Conservation (phyloP, 2,113 vertebrate genomes). For the Corythaixoides concolor region DNA sequence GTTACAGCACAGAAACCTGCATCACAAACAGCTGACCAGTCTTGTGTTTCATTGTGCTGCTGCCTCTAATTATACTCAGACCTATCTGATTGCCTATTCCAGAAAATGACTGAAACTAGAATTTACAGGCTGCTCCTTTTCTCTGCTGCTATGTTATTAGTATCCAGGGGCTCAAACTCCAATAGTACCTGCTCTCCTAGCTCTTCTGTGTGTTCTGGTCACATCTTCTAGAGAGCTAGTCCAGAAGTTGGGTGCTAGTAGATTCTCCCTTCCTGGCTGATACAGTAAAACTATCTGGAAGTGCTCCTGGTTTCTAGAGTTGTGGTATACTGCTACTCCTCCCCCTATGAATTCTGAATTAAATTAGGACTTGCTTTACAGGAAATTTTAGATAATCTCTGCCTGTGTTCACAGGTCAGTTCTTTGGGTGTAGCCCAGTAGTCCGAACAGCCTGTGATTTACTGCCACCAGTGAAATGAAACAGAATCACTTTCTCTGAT, state of each 20-base stretch:
- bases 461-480: constrained; percentile 35
- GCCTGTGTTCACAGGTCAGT: neutral
- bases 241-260: neutral
- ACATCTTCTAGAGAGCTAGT: neutral
- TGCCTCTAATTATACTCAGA: neutral
- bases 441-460: constrained; percentile 47
- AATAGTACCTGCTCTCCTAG: neutral
- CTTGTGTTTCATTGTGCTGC: neutral
- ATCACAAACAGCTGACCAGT: neutral
- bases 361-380: neutral
- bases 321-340: neutral
- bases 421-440: constrained; percentile 34
- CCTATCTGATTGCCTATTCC: neutral
- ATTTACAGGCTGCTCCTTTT: neutral
- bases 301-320: neutral
- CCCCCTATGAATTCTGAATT: neutral
- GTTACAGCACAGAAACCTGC: neutral
- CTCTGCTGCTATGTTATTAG: neutral
- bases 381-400: neutral
- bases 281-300: neutral
- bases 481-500: constrained; percentile 30
- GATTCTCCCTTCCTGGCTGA: neutral
- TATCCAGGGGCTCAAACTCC: neutral
- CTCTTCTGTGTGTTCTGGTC: neutral
- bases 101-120: neutral